Evolutionary conservation across 2,888 invertebrate genomes (phyloP).

Genomic region (Deilephila elpenor): DNA sequence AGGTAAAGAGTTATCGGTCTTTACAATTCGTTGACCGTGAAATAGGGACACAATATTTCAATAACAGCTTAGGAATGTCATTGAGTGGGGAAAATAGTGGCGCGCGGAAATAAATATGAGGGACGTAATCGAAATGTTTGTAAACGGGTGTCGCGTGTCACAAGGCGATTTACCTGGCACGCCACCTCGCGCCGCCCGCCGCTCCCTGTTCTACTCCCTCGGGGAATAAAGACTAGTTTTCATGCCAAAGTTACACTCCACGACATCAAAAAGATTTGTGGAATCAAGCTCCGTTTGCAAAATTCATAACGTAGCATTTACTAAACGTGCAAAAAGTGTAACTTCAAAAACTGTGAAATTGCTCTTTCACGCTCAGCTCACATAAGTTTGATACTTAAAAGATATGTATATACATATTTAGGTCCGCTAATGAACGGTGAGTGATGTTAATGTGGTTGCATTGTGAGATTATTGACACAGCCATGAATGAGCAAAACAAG

Average conservation of each 20-base stretch:
- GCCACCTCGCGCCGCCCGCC: constrained; percentile 46
- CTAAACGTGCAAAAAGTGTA: not conserved
- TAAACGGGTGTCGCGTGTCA: constrained; percentile 78
- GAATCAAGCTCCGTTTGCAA: constrained; percentile 13
- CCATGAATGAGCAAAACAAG: constrained; percentile 14
- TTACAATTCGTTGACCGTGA: constrained; percentile 7
- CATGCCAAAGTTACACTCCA: constrained; percentile 45
- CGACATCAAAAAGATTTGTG: constrained; percentile 29
- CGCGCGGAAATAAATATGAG: constrained; percentile 75
- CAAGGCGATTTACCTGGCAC: constrained; percentile 64
- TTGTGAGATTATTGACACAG: constrained; percentile 23
- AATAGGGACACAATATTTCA: constrained; percentile 38
- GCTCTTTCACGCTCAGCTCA: constrained; percentile 3
- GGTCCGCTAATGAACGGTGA: constrained; percentile 3
- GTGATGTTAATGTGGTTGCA: constrained; percentile 10
- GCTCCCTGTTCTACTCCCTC: constrained; percentile 42
- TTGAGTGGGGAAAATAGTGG: constrained; percentile 66
- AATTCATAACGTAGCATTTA: constrained; percentile 5
- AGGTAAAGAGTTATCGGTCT: not conserved
- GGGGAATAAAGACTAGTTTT: constrained; percentile 50
- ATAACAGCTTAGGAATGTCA: constrained; percentile 47
- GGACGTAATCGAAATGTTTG: constrained; percentile 80
- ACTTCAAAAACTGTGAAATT: not conserved
- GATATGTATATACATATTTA: constrained; percentile 8
- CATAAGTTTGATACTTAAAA: not conserved